Base-by-base conservation (phyloP, 2,888 invertebrate species). In the Agriopis leucophaearia region DNA sequence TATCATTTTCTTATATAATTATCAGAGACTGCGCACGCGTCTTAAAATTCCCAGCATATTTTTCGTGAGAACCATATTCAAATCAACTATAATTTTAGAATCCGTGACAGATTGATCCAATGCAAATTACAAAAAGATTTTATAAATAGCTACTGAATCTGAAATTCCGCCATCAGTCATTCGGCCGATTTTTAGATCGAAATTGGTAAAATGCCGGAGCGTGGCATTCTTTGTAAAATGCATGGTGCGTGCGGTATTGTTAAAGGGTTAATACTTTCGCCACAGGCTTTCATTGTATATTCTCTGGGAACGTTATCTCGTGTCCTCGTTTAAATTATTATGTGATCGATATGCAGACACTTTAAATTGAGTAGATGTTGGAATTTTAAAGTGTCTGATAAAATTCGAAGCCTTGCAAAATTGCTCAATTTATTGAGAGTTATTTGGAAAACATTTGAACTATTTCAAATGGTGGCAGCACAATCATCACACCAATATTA, bases 271-370 rank as follows among this genome's bases (percentile, higher is more conserved):
- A 50, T 48, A 15, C 36, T 51, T 55, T 44, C 16, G 69, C 69
- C 69, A 51, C 38, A 51, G 69, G 69, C 18, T 60, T 27, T 60
- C 69, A 59, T 69, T 63, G 55, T 60, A 16, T 36, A 66, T 69
- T 66, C 69, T 8, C 40, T 75, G 75, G 56, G 74, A 75, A 74
- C 71, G 64, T 58, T 56, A 68, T 72, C 59, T 66, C 74, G 74
- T 73, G 74, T 44, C 44, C 40, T 59, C 38, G 56, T 66, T 47
- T 35, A 40, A 66, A 68, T 54, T 51, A 57, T 58, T 38, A 56
- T 59, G 54, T 72, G 64, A 66, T 68, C 64, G 64, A 66, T 66
- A 58, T 27, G 27, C 27, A 27, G 68, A 65, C 12, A 35, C 35
- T 6, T n/a, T 5, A n/a, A 27, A 12, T 13, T n/a, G 44, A 44